These are phyloP conservation scores for Trachops cirrhosus DNA, from an alignment of 2,797 vertebrate genomes.

Conservation along the genomic window DNA sequence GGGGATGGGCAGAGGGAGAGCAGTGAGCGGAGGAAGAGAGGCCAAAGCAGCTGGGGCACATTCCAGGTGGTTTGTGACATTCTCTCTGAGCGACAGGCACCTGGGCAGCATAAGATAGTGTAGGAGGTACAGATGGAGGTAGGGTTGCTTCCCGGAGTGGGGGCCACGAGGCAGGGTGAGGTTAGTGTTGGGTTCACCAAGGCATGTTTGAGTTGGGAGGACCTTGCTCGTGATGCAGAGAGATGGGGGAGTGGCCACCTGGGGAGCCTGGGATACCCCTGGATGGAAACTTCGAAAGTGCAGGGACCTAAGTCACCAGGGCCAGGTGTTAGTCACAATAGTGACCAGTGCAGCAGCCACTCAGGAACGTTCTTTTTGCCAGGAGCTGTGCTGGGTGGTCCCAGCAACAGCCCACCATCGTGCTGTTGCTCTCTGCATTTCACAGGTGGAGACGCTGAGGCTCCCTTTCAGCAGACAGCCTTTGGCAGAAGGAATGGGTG, in stretches of 20 bases:
- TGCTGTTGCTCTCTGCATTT: not conserved
- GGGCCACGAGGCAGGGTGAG: accelerated
- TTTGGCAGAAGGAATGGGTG: not conserved
- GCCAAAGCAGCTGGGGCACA: accelerated
- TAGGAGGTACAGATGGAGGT: no score
- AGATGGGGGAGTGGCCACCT: accelerated
- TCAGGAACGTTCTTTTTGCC: not conserved
- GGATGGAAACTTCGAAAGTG: not conserved
- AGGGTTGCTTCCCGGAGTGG: not conserved
- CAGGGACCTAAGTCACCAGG: not conserved
- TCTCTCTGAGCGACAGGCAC: not conserved
- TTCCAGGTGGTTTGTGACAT: not conserved
- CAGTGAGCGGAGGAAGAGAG: not conserved
- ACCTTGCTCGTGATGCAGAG: accelerated
- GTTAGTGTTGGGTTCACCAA: not conserved
- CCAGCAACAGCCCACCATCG: accelerated
- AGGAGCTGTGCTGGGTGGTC: not conserved
- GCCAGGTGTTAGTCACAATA: not conserved
- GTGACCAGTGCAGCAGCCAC: not conserved
- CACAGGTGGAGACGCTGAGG: not conserved
- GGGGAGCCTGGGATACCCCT: not conserved
- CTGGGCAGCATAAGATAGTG: accelerated
- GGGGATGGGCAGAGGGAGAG: not conserved
- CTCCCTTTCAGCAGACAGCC: not conserved
- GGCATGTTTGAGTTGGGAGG: accelerated